Conservation (phyloP, 2,888 invertebrate genomes). For the Himalopsyche japonica region DNA sequence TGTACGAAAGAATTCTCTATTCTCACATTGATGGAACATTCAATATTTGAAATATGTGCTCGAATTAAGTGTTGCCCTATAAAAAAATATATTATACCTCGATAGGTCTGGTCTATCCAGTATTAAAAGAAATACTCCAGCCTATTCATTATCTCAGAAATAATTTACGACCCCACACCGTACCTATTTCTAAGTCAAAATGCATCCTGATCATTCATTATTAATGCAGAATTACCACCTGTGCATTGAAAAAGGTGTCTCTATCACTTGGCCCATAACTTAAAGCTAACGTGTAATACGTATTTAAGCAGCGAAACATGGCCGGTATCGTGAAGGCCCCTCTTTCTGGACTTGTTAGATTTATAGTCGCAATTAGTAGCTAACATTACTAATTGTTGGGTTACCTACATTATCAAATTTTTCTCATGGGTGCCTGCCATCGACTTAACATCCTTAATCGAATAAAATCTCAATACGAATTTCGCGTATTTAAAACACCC, state of each 20-base stretch:
- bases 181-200: background rate
- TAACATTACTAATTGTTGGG: slow-evolving; percentile 38
- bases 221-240: slow-evolving; percentile 6
- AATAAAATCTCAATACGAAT: too few relatives aligned
- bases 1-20: too few relatives aligned
- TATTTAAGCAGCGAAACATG: background rate
- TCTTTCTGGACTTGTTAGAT: slow-evolving; percentile 9
- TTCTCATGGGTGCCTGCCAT: slow-evolving; percentile 30
- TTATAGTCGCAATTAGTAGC: slow-evolving; percentile 38
- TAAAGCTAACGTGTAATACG: background rate
- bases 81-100: too few relatives aligned
- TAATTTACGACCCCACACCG: background rate
- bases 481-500: too few relatives aligned
- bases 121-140: background rate
- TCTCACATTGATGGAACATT: too few relatives aligned
- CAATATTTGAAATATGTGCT: background rate
- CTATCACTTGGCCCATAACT: background rate
- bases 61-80: too few relatives aligned
- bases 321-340: background rate
- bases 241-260: slow-evolving; percentile 15
- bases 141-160: background rate
- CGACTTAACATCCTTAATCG: too few relatives aligned
- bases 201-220: background rate
- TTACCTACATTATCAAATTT: slow-evolving; percentile 40
- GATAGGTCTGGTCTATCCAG: background rate